Conservation (phyloP, 1,140 invertebrate species). For the Nylanderia fulva region DNA sequence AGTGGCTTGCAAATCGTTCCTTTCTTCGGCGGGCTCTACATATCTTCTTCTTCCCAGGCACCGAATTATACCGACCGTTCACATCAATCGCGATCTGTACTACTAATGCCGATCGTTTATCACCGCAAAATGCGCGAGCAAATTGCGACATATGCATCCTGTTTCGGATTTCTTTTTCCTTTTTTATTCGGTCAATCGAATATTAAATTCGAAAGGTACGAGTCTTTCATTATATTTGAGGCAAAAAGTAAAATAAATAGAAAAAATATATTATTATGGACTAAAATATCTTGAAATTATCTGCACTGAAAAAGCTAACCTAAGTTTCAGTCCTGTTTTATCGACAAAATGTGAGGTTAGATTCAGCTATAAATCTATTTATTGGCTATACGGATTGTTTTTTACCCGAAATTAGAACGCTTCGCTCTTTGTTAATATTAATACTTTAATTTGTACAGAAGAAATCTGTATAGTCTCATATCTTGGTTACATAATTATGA, state of each 20-base stretch:
- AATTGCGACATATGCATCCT: slow-evolving; percentile 12
- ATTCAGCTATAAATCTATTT: no score
- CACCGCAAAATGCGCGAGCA: not conserved
- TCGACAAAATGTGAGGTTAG: no score
- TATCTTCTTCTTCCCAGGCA: slow-evolving; percentile 18
- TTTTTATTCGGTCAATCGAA: not conserved
- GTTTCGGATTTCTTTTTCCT: not conserved
- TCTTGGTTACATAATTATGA: no score
- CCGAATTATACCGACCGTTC: slow-evolving; percentile 10
- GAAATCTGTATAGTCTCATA: no score
- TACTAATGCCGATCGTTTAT: slow-evolving; percentile 41
- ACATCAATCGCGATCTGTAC: not conserved
- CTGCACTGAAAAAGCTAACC: no score
- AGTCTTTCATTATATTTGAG: not conserved
- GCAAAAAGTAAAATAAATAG: not conserved
- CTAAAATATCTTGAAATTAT: slow-evolving; percentile 14
- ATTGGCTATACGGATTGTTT: no score
- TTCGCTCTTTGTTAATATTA: no score
- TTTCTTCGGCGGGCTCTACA: not conserved
- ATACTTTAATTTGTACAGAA: no score
- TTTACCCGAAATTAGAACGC: no score
- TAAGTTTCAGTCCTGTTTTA: no score
- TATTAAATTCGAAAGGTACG: no score
- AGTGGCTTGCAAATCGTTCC: slow-evolving; percentile 47
- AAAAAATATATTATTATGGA: not conserved